Evolutionary conservation across 2,797 vertebrate species (phyloP), one percentile per base, ranked within the genome.

Genomic region (Acipenser ruthenus): DNA sequence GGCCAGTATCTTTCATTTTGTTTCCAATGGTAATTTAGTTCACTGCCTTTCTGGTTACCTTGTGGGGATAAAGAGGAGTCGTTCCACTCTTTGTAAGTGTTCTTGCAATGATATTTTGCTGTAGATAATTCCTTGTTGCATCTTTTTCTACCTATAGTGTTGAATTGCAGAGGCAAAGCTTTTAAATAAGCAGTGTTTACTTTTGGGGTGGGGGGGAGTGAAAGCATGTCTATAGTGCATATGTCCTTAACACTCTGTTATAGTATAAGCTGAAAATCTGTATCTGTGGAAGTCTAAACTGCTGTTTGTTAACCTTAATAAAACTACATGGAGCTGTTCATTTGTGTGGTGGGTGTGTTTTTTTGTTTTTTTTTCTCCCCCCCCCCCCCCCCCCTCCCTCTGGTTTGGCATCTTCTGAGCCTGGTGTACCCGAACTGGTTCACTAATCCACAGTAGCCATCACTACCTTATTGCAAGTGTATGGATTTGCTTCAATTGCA

Each of bases 1-100:
- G 63, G 78, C 79, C 80, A 80, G 80, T 86, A 82, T 83, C 53
- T 82, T 74, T 75, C 66, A 74, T 80, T 75, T 72, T 63, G 62
- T 60, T 74, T 63, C 62, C 65, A 70, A 60, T 72, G 69, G 18
- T 52, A 18, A 56, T 73, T 69, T 70, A 63, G 66, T 68, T 73
- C 56, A 66, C 68, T 70, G 72, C 62, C 71, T 74, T 73, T 73
- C 71, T 73, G 78, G 60, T 67, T 73, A 72, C 69, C 70, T 62
- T 70, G 69, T 1, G 15, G 68, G 37, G 50, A 69, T 70, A 18
- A 18, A 64, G 59, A 59, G 64, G 65, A 68, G 65, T 59, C 69
- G 10, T 61, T 13, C 53, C 47, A 73, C 65, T 68, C 69, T 65
- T 55, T 50, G 13, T 59, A 68, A 11, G 61, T 77, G 67, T 73